A percentile compares a stretch with the other conserved stretches of the same genome.
These are phyloP conservation scores for Eurosta solidaginis DNA, from an alignment of 1,140 invertebrate genomes.

Conservation along the genomic window DNA sequence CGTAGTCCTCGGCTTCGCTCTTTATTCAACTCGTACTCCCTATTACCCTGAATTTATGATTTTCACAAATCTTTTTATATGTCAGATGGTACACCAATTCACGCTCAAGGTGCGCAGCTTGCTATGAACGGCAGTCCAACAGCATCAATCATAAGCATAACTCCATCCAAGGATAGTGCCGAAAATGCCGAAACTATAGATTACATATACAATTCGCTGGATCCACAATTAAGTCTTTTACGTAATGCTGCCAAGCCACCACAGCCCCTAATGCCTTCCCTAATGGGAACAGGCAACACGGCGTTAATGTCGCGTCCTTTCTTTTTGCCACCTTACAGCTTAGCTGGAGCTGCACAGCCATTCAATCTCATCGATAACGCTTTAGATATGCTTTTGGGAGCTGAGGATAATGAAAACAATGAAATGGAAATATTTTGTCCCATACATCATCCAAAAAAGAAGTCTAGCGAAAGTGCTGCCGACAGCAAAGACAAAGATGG, in stretches of 20 bases:
- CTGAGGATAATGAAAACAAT: neutral
- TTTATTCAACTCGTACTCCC: too few relatives aligned
- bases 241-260: neutral
- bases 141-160: neutral
- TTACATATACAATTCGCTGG: neutral
- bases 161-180: neutral
- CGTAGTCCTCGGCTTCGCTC: too few relatives aligned
- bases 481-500: neutral
- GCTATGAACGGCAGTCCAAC: neutral
- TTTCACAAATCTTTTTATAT: too few relatives aligned
- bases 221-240: neutral
- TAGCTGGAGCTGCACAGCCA: neutral
- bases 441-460: slow-evolving; percentile 12
- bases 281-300: neutral
- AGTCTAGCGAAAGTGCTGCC: neutral
- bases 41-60: too few relatives aligned
- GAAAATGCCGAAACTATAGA: neutral
- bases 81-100: slow-evolving; percentile 1
- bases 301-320: neutral
- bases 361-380: slow-evolving; percentile 19
- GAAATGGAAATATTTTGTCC: slow-evolving; percentile 25
- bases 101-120: slow-evolving; percentile 18
- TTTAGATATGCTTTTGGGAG: slow-evolving; percentile 1
- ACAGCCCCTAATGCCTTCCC: neutral
- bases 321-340: neutral